phyloP scores from a whole-genome alignment of 1,140 invertebrate genomes.

The Trachymyrmex cornetzi region DNA sequence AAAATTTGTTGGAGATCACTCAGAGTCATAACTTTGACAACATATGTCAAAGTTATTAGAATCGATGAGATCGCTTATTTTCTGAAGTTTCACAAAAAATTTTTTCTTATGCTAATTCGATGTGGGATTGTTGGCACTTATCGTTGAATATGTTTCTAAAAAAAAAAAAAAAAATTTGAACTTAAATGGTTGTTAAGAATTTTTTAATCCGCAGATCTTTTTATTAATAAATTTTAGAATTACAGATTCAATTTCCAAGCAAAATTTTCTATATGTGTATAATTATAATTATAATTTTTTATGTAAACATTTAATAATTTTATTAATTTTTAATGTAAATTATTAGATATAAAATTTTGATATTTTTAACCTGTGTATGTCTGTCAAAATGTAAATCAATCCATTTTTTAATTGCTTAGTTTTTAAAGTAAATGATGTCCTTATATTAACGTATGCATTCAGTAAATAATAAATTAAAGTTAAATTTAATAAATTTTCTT shows the following conservation, averaged over 20 bases:
- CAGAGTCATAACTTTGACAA: too few species aligned
- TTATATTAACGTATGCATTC: too few species aligned
- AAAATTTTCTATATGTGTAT: not conserved
- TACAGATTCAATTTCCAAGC: not conserved
- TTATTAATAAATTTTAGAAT: not conserved
- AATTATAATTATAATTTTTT: too few species aligned
- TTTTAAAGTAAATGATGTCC: too few species aligned
- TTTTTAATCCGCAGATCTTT: not conserved
- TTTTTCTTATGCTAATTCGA: not conserved
- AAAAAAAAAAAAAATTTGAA: not conserved
- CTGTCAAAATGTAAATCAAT: too few species aligned
- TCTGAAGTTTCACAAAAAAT: not conserved
- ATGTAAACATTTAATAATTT: not conserved
- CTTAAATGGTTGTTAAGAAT: not conserved
- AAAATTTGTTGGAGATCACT: too few species aligned
- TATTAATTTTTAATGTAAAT: not conserved
- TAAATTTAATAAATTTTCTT: too few species aligned
- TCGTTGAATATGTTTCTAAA: not conserved
- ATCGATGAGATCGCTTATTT: too few species aligned
- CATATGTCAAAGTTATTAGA: too few species aligned
- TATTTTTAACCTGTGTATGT: not conserved
- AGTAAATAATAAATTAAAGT: too few species aligned
- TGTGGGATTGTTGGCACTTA: not conserved
- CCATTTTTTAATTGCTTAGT: not conserved
- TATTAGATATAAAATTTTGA: not conserved